Evolutionary conservation across 2,888 invertebrate species (phyloP), one percentile per base, ranked within the genome.

Genomic region (Machimus rusticus): DNA sequence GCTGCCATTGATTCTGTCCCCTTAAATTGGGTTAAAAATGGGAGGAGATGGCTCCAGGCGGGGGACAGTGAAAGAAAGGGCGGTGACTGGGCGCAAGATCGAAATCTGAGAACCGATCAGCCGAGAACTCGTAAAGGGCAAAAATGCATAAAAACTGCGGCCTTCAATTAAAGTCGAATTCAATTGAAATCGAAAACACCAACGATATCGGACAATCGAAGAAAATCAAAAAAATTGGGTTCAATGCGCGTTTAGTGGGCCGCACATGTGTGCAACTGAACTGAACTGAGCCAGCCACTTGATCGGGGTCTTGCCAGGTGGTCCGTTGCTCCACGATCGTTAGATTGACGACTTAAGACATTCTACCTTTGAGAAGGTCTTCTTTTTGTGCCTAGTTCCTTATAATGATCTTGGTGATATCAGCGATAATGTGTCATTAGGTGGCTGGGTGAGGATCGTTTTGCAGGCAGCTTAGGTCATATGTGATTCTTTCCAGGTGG

Each of bases 131-230:
- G 79, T 57, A 46, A 43, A 57, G 39, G 74, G 37, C 86, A 34
- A n/a, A 86, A 74, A 46, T 43, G 34, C 19, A 86, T 23, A 23
- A 55, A 79, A 57, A 23, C 79, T 77, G 82, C 37, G 76, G 77
- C 57, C 55, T 86, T 86, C 79, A 87, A 87, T 87, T 77, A 87
- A 87, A 84, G 28, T 84, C 28, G 55, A 87, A 77, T 87, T 87
- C 87, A 87, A 87, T 85, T 87, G 87, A 87, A 87, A 87, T 87
- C 85, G 87, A 87, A 87, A 66, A 66, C 66, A 66, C 66, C 66
- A 66, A 12, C 12, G 66, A 66, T 66, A 84, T 82, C 87, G 66
- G 55, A 78, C 39, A 43, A 86, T 86, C 78, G 77, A 34, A 66
- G 34, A 87, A 87, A 77, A 57, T 78, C 23, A 39, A 31, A 66